phyloP scores from a whole-genome alignment of 2,888 invertebrate genomes.

The Patella caerulea region DNA sequence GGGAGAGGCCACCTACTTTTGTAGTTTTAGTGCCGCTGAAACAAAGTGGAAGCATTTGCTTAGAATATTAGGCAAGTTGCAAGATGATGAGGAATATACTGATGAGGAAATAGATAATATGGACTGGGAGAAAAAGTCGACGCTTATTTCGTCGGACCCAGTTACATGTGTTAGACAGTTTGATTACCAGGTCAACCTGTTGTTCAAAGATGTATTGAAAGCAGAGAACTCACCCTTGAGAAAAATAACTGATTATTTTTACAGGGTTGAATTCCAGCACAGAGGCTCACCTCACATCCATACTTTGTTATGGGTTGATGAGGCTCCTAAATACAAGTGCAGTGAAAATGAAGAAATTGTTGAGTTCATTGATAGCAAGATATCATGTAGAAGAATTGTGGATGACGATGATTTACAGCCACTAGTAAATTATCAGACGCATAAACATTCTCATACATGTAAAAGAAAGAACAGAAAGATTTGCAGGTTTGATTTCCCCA shows the following conservation, averaged over 20 bases:
- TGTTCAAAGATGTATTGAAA: conserved; percentile 31
- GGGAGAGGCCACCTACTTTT: conserved; percentile 22
- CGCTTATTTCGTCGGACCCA: conserved; percentile 43
- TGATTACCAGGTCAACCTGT: conserved; percentile 40
- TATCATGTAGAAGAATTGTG: conserved; percentile 31
- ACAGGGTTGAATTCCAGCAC: conserved; percentile 50
- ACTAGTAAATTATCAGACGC: too few species aligned
- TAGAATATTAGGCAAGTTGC: conserved; percentile 11
- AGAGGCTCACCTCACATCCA: conserved; percentile 49
- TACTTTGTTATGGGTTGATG: conserved; percentile 40
- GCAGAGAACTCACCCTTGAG: conserved; percentile 35
- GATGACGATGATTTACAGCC: conserved; percentile 13
- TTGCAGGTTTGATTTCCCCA: conserved; percentile 13
- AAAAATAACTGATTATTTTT: conserved; percentile 39
- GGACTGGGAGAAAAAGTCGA: conserved; percentile 39
- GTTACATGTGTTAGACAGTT: conserved; percentile 48
- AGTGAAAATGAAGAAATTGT: conserved; percentile 30
- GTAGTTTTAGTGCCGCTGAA: conserved; percentile 38
- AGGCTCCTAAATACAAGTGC: conserved; percentile 35
- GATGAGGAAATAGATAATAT: conserved; percentile 25
- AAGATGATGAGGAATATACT: conserved; percentile 30
- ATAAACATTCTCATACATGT: too few species aligned
- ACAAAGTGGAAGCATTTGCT: conserved; percentile 22
- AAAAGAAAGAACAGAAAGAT: background rate
- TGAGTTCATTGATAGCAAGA: conserved; percentile 28